Conservation (phyloP, 2,888 invertebrate genomes). For the Spodoptera littoralis region DNA sequence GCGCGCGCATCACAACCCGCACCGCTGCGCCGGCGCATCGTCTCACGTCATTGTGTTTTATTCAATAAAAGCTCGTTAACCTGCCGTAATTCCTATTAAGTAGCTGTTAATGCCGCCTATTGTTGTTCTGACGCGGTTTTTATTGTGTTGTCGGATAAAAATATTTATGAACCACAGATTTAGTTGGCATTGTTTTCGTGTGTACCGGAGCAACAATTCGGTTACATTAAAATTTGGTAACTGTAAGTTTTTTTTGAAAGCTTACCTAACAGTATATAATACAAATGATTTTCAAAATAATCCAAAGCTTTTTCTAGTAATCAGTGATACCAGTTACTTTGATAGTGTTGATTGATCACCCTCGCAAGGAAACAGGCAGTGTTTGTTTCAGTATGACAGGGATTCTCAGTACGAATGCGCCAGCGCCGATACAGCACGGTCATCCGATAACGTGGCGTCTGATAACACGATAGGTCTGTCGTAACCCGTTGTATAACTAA, state of each 20-base stretch:
- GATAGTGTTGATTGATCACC: no score
- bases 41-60: constrained; percentile 59
- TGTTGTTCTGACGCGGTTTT: constrained; percentile 39
- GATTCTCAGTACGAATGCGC: constrained; percentile 54
- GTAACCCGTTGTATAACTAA: constrained; percentile 23
- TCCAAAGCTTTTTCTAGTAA: no score
- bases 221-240: background rate
- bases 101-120: constrained; percentile 58
- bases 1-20: constrained; percentile 20
- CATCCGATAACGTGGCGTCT: constrained; percentile 23
- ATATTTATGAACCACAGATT: constrained; percentile 24
- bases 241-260: background rate
- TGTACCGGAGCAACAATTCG: background rate
- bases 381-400: constrained; percentile 27
- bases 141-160: constrained; percentile 23
- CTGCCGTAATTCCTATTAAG: constrained; percentile 54
- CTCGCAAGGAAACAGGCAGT: constrained; percentile 28
- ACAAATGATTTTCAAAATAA: no score
- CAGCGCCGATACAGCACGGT: constrained; percentile 58
- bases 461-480: constrained; percentile 29
- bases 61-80: constrained; percentile 60
- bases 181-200: constrained; percentile 27
- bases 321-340: no score
- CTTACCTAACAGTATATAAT: background rate
- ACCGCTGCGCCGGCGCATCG: constrained; percentile 48